Evolutionary conservation across 2,113 vertebrate genomes (phyloP), one percentile per base, ranked within the genome.

Genomic region (Boulengeromyrus knoepffleri): DNA sequence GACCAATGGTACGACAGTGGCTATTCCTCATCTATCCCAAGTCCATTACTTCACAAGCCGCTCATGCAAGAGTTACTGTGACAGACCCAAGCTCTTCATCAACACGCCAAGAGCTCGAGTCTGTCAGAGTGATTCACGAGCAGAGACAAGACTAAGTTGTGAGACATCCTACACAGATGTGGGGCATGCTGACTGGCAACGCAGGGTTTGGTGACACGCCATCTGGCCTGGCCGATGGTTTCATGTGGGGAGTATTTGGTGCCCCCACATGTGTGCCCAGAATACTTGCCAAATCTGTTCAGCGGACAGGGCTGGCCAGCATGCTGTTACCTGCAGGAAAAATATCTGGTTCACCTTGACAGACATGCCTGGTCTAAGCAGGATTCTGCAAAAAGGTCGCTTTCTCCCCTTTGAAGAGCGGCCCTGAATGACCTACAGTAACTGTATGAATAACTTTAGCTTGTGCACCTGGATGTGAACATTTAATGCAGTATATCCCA

Each of bases 351-450:
- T 50, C 9, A 70, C 45, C 24, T 10, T 27, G 66, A 36, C 12
- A 77, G 27, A 89, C 88, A 89, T 89, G 70, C 62, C 62, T 52
- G 70, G 47, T 80, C 88, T 89, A 19, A 42, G 88, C n/a, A 17
- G 13, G 42, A 8, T 85, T 85, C 39, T 12, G 45, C 21, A 47
- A 24, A 47, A 85, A 47, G 8, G 45, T 47, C 15, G 1, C 17
- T 53, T 36, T 56, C n/a, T 13, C n/a, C 15, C 50, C 17, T 31
- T 31, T 17, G 85, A 36, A 39, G 27, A 39, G 19, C 2, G 2
- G 24, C 24, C 27, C 47, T 5, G 10, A 21, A 47, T 27, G 47
- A 50, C 27, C 12, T 13, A n/a, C n/a, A n/a, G n/a, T n/a, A 31
- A 31, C 85, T 52, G 45, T 56, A 36, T 53, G 50, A 52, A 85